These are phyloP conservation scores for Poecilia latipinna DNA, from an alignment of 2,113 vertebrate species.

Conservation along the genomic window DNA sequence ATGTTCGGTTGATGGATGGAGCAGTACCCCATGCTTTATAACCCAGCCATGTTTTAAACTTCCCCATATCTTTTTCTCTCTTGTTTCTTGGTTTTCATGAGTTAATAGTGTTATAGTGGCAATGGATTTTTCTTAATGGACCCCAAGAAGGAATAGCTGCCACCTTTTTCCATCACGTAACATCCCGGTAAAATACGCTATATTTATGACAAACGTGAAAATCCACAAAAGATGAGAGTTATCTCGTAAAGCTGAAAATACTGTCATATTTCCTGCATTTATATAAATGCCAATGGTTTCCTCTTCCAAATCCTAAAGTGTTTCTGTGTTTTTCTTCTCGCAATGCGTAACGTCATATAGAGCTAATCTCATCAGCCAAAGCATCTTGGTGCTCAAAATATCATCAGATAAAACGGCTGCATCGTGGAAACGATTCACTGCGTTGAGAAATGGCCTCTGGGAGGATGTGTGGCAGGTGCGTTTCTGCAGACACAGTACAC, in stretches of 20 bases:
- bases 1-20: neutral
- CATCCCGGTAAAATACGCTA: neutral
- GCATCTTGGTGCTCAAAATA: slow-evolving; percentile 3
- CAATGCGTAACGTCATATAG: neutral
- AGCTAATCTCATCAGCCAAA: neutral
- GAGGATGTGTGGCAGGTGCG: neutral
- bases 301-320: neutral
- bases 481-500: slow-evolving; percentile 3
- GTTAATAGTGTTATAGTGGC: too few relatives aligned
- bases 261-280: neutral
- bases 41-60: neutral
- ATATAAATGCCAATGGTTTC: neutral
- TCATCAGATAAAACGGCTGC: slow-evolving; percentile 3
- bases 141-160: too few relatives aligned
- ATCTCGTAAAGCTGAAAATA: neutral
- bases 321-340: neutral
- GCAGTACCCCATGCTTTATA: neutral
- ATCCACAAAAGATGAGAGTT: neutral
- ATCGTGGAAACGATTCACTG: neutral
- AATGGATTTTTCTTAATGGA: too few relatives aligned
- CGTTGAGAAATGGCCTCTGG: neutral
- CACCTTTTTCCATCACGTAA: too few relatives aligned
- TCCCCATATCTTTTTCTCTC: neutral
- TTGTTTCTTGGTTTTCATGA: too few relatives aligned
- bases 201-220: neutral